Evolutionary conservation across 2,888 invertebrate genomes (phyloP).

Genomic region (Chalcosyrphus nemorum): DNA sequence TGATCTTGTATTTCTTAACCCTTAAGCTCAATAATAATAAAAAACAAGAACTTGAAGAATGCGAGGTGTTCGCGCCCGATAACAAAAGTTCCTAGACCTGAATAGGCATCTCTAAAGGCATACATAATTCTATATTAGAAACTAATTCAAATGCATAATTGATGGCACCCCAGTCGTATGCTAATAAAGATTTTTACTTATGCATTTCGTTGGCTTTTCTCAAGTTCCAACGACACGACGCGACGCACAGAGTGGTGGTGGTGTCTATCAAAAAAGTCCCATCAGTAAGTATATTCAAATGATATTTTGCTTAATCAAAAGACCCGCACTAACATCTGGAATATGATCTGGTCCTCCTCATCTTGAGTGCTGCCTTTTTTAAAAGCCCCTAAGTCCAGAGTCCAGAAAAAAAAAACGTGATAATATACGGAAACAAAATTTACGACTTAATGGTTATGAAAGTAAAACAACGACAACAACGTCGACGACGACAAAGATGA

Average conservation of each 20-base stretch:
- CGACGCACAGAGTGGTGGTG: too few species aligned
- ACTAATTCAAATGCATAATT: conserved; percentile 47
- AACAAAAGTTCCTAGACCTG: too few species aligned
- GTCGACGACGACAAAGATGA: background rate
- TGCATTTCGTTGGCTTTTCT: conserved; percentile 2
- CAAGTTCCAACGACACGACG: too few species aligned
- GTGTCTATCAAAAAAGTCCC: conserved; percentile 33
- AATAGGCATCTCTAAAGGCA: too few species aligned
- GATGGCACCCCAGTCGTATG: conserved; percentile 49
- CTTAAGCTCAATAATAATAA: too few species aligned
- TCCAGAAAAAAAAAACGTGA: conserved; percentile 12
- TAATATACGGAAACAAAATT: conserved; percentile 65
- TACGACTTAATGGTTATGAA: conserved; percentile 65
- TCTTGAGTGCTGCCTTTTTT: background rate
- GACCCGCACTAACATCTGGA: conserved; percentile 56
- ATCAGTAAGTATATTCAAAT: conserved; percentile 53
- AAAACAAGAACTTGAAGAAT: too few species aligned
- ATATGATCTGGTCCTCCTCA: conserved; percentile 60
- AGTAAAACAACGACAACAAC: conserved; percentile 24
- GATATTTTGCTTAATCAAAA: conserved; percentile 61
- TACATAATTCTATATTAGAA: conserved; percentile 4
- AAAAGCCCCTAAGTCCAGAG: background rate
- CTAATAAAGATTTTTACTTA: conserved; percentile 63
- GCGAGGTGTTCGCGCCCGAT: too few species aligned
- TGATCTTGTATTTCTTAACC: too few species aligned